These are phyloP conservation scores for Daubentonia madagascariensis DNA, from an alignment of 2,113 vertebrate genomes.

Conservation along the genomic window DNA sequence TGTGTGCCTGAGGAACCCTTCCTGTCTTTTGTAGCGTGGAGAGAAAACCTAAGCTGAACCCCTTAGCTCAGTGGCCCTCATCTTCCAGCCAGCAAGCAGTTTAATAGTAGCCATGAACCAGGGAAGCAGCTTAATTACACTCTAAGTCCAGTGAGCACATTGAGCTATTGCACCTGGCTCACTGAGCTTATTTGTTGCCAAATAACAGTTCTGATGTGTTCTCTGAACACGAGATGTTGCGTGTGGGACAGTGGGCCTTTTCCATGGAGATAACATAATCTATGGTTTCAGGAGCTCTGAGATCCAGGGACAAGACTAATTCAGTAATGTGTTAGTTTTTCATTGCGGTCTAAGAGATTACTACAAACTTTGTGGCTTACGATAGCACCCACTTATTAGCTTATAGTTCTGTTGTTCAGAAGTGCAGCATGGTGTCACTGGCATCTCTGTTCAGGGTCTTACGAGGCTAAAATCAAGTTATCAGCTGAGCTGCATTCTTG, in stretches of 20 bases:
- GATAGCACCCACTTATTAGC: neutral
- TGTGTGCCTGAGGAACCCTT: slow-evolving; percentile 21
- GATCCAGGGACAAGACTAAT: neutral
- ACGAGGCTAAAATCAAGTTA: neutral
- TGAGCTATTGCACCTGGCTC: neutral
- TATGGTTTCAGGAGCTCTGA: neutral
- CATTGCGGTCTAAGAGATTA: neutral
- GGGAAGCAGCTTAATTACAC: neutral
- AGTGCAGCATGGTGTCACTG: neutral
- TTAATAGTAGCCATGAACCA: slow-evolving; percentile 2
- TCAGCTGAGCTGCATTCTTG: neutral
- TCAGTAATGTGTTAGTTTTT: neutral
- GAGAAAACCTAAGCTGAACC: neutral
- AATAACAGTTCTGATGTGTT: slow-evolving; percentile 25
- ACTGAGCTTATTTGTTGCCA: neutral
- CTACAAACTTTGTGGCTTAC: neutral
- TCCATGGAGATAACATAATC: neutral
- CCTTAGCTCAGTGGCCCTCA: neutral
- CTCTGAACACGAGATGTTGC: neutral
- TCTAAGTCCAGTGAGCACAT: neutral
- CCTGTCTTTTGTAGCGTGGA: neutral
- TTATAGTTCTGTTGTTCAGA: neutral
- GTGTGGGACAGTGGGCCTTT: neutral
- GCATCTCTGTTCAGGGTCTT: neutral
- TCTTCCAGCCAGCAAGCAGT: neutral